Conservation (phyloP, 2,888 invertebrate genomes). For the Cataglyphis rosenhaueri region DNA sequence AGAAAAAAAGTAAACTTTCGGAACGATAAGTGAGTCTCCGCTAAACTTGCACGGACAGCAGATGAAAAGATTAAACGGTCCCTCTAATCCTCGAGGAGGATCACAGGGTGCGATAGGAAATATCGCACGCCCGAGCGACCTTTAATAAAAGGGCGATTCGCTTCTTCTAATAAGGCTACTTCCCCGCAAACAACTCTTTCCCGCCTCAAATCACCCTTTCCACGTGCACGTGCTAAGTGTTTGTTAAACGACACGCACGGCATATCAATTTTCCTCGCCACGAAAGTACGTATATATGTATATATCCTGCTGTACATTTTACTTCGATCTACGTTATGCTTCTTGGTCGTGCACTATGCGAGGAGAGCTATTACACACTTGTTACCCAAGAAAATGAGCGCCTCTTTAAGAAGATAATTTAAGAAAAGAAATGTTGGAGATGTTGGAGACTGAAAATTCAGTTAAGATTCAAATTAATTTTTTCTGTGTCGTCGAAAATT, state of each 20-base stretch:
- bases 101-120: slow-evolving; percentile 50
- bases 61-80: slow-evolving; percentile 57
- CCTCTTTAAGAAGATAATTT: background rate
- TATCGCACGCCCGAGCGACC: slow-evolving; percentile 14
- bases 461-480: background rate
- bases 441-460: background rate
- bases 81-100: slow-evolving; percentile 49
- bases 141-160: slow-evolving; percentile 48
- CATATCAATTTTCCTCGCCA: slow-evolving; percentile 47
- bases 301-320: background rate
- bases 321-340: slow-evolving; percentile 37
- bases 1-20: background rate
- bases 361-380: slow-evolving; percentile 19
- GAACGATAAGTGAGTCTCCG: background rate
- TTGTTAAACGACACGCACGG: slow-evolving; percentile 46
- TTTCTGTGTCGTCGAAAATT: background rate
- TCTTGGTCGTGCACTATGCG: slow-evolving; percentile 25
- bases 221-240: slow-evolving; percentile 47
- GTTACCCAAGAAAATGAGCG: slow-evolving; percentile 35
- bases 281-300: background rate
- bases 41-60: slow-evolving; percentile 12
- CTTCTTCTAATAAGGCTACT: slow-evolving; percentile 58
- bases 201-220: slow-evolving; percentile 62
- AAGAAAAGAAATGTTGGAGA: slow-evolving; percentile 1
- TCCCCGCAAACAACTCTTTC: slow-evolving; percentile 39